Evolutionary conservation across 2,113 vertebrate genomes (phyloP).

Genomic region (Anguilla rostrata): DNA sequence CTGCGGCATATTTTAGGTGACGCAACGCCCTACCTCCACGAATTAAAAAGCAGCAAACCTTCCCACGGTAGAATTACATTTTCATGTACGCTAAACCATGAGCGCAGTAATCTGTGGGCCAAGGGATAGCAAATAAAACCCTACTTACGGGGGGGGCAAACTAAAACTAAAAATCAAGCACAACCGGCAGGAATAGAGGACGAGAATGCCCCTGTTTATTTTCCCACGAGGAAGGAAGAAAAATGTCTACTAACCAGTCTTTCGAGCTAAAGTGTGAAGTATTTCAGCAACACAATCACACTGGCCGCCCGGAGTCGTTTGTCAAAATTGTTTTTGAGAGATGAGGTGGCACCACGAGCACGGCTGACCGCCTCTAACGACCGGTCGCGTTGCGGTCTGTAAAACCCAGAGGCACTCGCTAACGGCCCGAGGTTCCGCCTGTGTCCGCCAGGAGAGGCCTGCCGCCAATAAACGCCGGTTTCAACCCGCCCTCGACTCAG

Average conservation of each 20-base stretch:
- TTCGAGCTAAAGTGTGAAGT: not conserved
- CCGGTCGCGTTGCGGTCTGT: not conserved
- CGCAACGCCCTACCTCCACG: constrained; percentile 9
- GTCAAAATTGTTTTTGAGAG: not conserved
- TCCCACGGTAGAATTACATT: constrained; percentile 13
- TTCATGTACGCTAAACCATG: constrained; percentile 21
- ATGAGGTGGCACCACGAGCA: not conserved
- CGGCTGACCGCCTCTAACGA: not conserved
- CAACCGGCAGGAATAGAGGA: not conserved
- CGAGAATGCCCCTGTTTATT: not conserved
- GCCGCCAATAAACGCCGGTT: no score
- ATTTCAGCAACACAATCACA: not conserved
- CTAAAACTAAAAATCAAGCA: not conserved
- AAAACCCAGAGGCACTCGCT: not conserved
- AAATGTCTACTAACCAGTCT: not conserved
- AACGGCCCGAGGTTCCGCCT: not conserved
- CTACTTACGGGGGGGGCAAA: not conserved
- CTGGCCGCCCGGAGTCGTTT: not conserved
- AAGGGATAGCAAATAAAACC: constrained; percentile 5
- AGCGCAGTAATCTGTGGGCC: constrained; percentile 20
- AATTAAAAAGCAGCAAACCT: constrained; percentile 30
- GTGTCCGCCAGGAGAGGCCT: not conserved
- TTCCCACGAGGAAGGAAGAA: not conserved
- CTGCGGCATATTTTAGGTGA: constrained; percentile 18
- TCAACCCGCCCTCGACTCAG: no score